phyloP scores from a whole-genome alignment of 2,888 invertebrate genomes.

The Napeogenes inachia region DNA sequence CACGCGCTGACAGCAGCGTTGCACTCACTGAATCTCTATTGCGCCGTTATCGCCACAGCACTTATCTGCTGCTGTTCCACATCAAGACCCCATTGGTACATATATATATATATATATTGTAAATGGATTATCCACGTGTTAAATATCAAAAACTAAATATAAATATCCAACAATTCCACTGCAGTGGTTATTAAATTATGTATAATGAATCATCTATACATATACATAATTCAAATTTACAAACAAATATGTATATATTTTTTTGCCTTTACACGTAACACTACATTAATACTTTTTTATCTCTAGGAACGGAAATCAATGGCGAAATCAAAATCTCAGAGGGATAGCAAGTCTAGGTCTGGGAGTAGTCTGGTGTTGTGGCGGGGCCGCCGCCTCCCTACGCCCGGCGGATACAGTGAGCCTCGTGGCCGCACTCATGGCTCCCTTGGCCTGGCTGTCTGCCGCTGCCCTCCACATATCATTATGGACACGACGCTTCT shows the following conservation, averaged over 20 bases:
- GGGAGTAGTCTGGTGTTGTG: conserved; percentile 54
- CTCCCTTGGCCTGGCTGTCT: conserved; percentile 63
- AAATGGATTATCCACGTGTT: not conserved
- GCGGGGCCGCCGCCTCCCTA: conserved; percentile 53
- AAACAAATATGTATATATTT: not conserved
- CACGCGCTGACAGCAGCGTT: conserved; percentile 59
- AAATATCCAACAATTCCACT: too few species aligned
- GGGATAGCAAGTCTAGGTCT: conserved; percentile 55
- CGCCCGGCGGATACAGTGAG: conserved; percentile 49
- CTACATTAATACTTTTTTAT: not conserved
- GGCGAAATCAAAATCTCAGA: conserved; percentile 63
- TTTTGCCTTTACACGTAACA: not conserved
- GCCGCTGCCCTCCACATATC: conserved; percentile 62
- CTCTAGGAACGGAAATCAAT: conserved; percentile 40
- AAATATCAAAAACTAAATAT: not conserved
- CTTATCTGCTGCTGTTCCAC: conserved; percentile 64
- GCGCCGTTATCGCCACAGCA: conserved; percentile 60
- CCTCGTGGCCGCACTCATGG: conserved; percentile 53
- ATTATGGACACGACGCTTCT: conserved; percentile 58
- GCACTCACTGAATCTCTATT: conserved; percentile 67
- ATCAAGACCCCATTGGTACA: conserved; percentile 46
- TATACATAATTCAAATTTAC: too few species aligned
- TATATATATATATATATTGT: not conserved
- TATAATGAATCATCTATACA: too few species aligned
- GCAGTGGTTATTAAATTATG: too few species aligned